These are phyloP conservation scores for Phylloscopus collybita DNA, from an alignment of 2,797 vertebrate genomes.

Conservation along the genomic window DNA sequence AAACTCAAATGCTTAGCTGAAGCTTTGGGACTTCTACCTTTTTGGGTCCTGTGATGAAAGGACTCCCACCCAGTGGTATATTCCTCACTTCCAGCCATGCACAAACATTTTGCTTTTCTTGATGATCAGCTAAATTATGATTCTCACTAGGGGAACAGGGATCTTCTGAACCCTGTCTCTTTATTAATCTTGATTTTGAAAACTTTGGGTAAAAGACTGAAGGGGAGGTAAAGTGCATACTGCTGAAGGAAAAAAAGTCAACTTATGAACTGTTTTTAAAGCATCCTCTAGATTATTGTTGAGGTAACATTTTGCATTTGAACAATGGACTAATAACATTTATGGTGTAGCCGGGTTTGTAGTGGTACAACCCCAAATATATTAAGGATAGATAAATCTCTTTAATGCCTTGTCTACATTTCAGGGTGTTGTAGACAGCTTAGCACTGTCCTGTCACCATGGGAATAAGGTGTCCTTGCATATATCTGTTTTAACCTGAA, in stretches of 20 bases:
- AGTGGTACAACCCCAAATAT: not conserved
- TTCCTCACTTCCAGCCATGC: not conserved
- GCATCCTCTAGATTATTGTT: not conserved
- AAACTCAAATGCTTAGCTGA: not conserved
- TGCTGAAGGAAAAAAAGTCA: not conserved
- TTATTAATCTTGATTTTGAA: not conserved
- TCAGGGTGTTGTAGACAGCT: not conserved
- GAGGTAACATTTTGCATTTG: not conserved
- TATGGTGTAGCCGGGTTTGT: not conserved
- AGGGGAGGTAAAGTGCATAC: not conserved
- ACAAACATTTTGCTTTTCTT: not conserved
- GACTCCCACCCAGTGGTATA: not conserved
- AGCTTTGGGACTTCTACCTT: not conserved
- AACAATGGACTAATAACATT: not conserved
- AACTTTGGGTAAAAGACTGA: not conserved
- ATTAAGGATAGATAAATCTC: not conserved
- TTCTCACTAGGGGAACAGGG: not conserved
- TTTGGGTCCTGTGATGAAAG: not conserved
- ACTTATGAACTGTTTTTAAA: not conserved
- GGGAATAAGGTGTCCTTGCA: not conserved
- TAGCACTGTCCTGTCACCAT: not conserved
- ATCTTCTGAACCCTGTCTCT: not conserved
- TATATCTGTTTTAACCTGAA: not conserved
- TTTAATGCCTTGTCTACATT: not conserved
- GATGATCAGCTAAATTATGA: fast-evolving